phyloP scores from a whole-genome alignment of 1,140 invertebrate species.

The Drosophila miranda region DNA sequence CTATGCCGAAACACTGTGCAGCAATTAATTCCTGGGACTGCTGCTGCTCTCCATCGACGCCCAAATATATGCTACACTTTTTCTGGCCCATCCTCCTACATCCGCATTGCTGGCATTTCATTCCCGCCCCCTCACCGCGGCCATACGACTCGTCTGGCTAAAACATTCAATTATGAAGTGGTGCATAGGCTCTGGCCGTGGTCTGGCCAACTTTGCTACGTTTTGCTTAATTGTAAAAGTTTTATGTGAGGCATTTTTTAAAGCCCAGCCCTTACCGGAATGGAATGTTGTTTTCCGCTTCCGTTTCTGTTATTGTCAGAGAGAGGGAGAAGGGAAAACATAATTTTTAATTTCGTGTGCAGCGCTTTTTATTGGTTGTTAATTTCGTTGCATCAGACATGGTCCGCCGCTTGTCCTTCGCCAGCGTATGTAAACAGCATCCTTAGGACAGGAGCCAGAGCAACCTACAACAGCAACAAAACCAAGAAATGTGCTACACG shows the following conservation, averaged over 20 bases:
- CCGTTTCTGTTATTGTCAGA: conserved; percentile 29
- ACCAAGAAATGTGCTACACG: neutral
- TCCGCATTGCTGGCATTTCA: conserved; percentile 5
- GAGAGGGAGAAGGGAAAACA: conserved; percentile 55
- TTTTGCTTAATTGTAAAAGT: conserved; percentile 74
- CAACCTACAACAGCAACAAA: neutral
- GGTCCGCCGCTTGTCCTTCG: conserved; percentile 41
- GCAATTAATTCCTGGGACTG: conserved; percentile 41
- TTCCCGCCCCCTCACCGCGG: neutral
- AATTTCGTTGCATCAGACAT: conserved; percentile 67
- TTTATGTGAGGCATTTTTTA: conserved; percentile 47
- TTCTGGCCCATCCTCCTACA: conserved; percentile 2
- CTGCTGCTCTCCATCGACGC: neutral
- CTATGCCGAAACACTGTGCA: conserved; percentile 25
- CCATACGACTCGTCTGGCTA: conserved; percentile 7
- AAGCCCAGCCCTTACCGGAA: conserved; percentile 10
- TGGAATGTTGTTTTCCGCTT: conserved; percentile 57
- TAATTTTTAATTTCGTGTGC: conserved; percentile 76
- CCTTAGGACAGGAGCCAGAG: conserved; percentile 51
- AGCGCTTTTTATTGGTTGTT: conserved; percentile 77
- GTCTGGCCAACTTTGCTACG: conserved; percentile 55
- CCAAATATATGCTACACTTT: conserved; percentile 53
- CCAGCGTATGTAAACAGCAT: conserved; percentile 66
- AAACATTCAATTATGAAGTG: conserved; percentile 79
- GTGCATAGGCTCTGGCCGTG: conserved; percentile 38